Base-by-base conservation (phyloP, 2,797 vertebrate species). In the Pelodytes ibericus region DNA sequence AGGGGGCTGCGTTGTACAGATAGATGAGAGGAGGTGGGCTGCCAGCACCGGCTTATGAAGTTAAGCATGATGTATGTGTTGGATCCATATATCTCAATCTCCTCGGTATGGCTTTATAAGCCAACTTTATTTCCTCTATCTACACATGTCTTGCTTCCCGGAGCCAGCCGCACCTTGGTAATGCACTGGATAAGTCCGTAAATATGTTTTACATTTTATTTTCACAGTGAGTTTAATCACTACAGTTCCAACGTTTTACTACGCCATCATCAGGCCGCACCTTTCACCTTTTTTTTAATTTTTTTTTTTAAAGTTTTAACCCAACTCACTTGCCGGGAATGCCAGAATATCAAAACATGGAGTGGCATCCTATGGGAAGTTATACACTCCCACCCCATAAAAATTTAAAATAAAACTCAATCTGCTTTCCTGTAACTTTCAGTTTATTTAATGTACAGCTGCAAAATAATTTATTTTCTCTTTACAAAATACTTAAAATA, bases 141-240 rank as follows among this genome's bases (percentile, higher is more conserved):
- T 71, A 47, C 49, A 47, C 61, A 77, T 60, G 49, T 72, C 53
- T 26, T 77, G 51, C 33, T 29, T 66, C n/a, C 29, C 25, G 20
- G 69, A 60, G 69, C 75, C 75, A 78, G 75, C 27, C 69, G 66
- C 69, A 72, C 62, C 51, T 78, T 67, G 51, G 51, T 71, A 77
- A 66, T 59, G 60, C 66, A 41, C 53, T 31, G 8, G 27, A 65
- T 65, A 18, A 71, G 10, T 63, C 66, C 7, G 61, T 30, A 71
- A 77, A 77, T 78, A 29, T 78, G 75, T 39, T 72, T 78, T 67
- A 72, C 59, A 78, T 78, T 72, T 72, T 56, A 41, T 76, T n/a
- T n/a, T n/a, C n/a, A 62, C 10, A 57, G 22, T 51, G 68, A 18
- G 29, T 59, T 51, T 77, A 66, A 77, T 66, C 51, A 66, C 26